Evolutionary conservation across 2,888 invertebrate genomes (phyloP).

Genomic region (Cephus rjabovi): DNA sequence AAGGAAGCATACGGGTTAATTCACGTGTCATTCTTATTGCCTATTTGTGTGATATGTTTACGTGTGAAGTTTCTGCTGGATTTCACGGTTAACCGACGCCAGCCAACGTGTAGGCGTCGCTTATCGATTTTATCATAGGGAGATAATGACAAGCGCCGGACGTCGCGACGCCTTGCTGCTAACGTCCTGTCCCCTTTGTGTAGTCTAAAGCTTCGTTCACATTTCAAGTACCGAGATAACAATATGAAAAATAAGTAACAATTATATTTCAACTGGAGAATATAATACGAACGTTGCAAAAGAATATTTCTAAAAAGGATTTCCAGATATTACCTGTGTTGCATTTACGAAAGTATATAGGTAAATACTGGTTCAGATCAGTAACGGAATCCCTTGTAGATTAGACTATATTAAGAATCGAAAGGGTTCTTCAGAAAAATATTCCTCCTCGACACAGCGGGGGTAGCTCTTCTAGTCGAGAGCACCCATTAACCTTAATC

Average conservation of each 20-base stretch:
- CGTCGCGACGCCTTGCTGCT: constrained; percentile 39
- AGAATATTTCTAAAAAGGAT: neutral
- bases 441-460: neutral
- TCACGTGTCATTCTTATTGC: neutral
- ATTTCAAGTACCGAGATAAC: neutral
- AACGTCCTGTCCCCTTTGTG: neutral
- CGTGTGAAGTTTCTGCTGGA: neutral
- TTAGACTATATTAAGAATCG: neutral
- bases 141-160: constrained; percentile 52
- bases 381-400: neutral
- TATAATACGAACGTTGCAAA: neutral
- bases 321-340: neutral
- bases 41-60: neutral
- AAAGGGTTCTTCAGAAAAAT: neutral
- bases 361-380: neutral
- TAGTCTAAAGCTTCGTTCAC: neutral
- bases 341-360: neutral
- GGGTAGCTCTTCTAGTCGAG: neutral
- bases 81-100: neutral
- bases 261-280: neutral
- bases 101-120: constrained; percentile 41
- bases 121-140: constrained; percentile 53
- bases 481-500: constrained; percentile 37
- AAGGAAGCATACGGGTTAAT: neutral
- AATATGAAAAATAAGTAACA: neutral